phyloP scores from a whole-genome alignment of 2,888 invertebrate genomes.

The Caenorhabditis sp. region DNA sequence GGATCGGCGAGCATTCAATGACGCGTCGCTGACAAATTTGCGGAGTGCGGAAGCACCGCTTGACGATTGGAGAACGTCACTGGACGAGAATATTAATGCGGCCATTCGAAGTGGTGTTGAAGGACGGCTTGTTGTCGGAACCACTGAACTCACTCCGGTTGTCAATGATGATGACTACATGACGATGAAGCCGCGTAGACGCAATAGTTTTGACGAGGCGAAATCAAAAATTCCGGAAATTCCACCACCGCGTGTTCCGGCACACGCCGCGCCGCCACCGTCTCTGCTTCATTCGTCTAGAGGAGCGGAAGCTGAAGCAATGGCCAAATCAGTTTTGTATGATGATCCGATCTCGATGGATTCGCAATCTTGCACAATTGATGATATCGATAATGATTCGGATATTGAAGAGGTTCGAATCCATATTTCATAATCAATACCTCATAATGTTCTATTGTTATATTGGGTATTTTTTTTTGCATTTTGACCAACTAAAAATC shows the following conservation, averaged over 20 bases:
- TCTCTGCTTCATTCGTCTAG: slow-evolving; percentile 6
- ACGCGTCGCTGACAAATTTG: slow-evolving; percentile 30
- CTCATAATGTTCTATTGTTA: background rate
- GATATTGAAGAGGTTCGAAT: slow-evolving; percentile 28
- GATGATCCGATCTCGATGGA: slow-evolving; percentile 39
- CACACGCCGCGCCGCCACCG: slow-evolving; percentile 24
- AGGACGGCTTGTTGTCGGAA: slow-evolving; percentile 41
- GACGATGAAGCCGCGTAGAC: slow-evolving; percentile 65
- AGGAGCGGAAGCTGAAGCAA: too few relatives aligned
- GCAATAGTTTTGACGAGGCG: slow-evolving; percentile 17
- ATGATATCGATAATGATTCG: slow-evolving; percentile 24
- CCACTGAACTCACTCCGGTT: slow-evolving; percentile 50
- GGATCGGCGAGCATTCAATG: slow-evolving; percentile 27
- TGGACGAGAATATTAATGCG: slow-evolving; percentile 24
- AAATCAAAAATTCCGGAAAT: too few relatives aligned
- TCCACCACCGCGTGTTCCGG: slow-evolving; percentile 22
- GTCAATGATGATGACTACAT: slow-evolving; percentile 61
- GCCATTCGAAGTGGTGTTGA: slow-evolving; percentile 24
- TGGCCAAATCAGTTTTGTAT: slow-evolving; percentile 25
- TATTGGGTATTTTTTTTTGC: background rate
- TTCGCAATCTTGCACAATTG: slow-evolving; percentile 15
- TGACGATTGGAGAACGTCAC: slow-evolving; percentile 18
- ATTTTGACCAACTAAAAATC: background rate
- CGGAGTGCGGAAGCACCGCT: slow-evolving; percentile 6
- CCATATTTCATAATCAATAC: slow-evolving; percentile 24